Percentiles rank a stretch among this genome's conserved stretches.
phyloP scores from a whole-genome alignment of 2,888 invertebrate genomes.

The Perizoma affinitatum region DNA sequence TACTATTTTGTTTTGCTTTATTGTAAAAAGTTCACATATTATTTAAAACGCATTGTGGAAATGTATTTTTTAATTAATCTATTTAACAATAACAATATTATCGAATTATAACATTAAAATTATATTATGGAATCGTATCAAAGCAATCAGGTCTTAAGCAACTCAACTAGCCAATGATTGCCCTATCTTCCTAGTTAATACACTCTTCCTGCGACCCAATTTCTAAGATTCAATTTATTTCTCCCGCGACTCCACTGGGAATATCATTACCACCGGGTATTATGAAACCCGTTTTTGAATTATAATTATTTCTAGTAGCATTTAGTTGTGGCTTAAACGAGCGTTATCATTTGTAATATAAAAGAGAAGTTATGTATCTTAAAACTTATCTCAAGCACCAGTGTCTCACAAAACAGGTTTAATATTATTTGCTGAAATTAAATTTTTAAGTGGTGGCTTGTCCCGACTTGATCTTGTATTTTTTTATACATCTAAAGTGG shows the following conservation, averaged over 20 bases:
- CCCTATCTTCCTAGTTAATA: constrained; percentile 51
- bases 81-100: too few species aligned
- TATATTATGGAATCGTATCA: constrained; percentile 16
- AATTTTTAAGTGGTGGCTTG: too few species aligned
- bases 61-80: too few species aligned
- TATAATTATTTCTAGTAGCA: constrained; percentile 27
- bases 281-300: constrained; percentile 37
- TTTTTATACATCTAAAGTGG: too few species aligned
- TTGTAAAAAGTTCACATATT: too few species aligned
- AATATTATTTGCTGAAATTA: too few species aligned
- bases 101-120: constrained; percentile 5
- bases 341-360: constrained; percentile 4
- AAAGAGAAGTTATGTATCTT: not conserved
- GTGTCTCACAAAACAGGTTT: too few species aligned
- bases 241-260: constrained; percentile 47
- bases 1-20: too few species aligned
- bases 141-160: constrained; percentile 41
- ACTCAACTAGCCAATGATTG: constrained; percentile 47
- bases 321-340: constrained; percentile 7
- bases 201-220: constrained; percentile 64
- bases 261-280: constrained; percentile 51
- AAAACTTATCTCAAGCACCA: too few species aligned
- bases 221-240: constrained; percentile 70
- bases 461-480: too few species aligned
- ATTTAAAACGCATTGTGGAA: too few species aligned